Evolutionary conservation across 92 coral and sea anemone genomes (phyloP).

Genomic region (Heliopora coerulea): DNA sequence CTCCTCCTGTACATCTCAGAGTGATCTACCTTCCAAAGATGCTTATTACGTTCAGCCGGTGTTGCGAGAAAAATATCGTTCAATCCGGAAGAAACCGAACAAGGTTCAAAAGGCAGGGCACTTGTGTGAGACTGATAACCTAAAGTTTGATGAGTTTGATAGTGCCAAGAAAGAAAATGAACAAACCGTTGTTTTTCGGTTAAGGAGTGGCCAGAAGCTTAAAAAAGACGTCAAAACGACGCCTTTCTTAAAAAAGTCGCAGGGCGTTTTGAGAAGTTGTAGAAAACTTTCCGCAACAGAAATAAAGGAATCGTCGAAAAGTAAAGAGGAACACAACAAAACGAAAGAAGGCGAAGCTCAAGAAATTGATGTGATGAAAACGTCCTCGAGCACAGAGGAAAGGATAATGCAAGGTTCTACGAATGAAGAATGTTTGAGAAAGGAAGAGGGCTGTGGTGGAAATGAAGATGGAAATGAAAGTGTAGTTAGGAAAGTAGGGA

Average conservation of each 20-base stretch:
- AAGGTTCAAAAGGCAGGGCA: too few relatives aligned
- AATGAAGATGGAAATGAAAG: neutral
- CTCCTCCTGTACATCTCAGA: neutral
- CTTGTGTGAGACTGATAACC: neutral
- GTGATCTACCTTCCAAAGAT: too few relatives aligned
- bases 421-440: neutral
- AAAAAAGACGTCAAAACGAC: neutral
- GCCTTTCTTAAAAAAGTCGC: neutral
- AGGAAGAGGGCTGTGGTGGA: neutral
- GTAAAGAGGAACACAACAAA: too few relatives aligned
- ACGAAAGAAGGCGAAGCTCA: neutral
- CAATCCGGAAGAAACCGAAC: too few relatives aligned
- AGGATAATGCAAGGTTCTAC: too few relatives aligned
- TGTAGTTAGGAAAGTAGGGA: neutral
- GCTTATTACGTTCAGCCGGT: too few relatives aligned
- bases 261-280: constrained; percentile 18
- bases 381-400: too few relatives aligned
- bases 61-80: too few relatives aligned
- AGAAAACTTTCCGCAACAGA: constrained; percentile 4
- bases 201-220: neutral
- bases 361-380: too few relatives aligned
- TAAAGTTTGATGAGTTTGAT: neutral
- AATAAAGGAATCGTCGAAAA: constrained; percentile 11
- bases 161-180: neutral
- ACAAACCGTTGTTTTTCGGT: neutral